phyloP scores from a whole-genome alignment of 2,888 invertebrate genomes.

The Lydus trimaculatus region DNA sequence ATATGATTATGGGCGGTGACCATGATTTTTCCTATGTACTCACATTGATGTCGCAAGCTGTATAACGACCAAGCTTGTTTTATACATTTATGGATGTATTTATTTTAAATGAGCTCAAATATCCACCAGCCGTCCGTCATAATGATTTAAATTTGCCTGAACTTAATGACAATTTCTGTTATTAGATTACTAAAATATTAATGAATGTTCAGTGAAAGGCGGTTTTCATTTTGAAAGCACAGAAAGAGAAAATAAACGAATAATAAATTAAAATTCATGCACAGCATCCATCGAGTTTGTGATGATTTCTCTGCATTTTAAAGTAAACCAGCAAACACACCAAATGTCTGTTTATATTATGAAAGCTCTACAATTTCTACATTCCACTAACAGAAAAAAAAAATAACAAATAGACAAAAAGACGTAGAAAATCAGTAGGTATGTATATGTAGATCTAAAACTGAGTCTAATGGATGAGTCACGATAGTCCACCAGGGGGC shows the following conservation, averaged over 20 bases:
- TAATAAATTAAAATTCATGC: constrained; percentile 53
- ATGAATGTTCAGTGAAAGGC: constrained; percentile 44
- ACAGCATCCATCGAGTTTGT: constrained; percentile 42
- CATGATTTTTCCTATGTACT: too few species aligned
- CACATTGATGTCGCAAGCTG: too few species aligned
- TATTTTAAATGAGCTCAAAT: constrained; percentile 13
- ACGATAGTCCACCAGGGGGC: constrained; percentile 39
- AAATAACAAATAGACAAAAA: too few species aligned
- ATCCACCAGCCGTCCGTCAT: constrained; percentile 31
- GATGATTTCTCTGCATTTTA: constrained; percentile 45
- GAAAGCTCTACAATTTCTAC: too few species aligned
- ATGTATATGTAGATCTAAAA: background rate
- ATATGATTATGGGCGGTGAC: too few species aligned
- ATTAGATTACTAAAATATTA: constrained; percentile 47
- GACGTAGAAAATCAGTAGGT: background rate
- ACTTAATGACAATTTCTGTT: constrained; percentile 45
- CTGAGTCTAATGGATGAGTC: constrained; percentile 42
- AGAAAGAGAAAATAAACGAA: constrained; percentile 43
- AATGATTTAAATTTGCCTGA: constrained; percentile 40
- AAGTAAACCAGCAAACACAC: too few species aligned
- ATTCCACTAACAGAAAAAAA: too few species aligned
- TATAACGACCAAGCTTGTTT: too few species aligned
- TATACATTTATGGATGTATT: background rate
- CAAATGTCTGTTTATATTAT: too few species aligned
- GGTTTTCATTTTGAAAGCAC: constrained; percentile 44